These are phyloP conservation scores for Aporrectodea caliginosa DNA, from an alignment of 1,140 invertebrate genomes.

Conservation along the genomic window DNA sequence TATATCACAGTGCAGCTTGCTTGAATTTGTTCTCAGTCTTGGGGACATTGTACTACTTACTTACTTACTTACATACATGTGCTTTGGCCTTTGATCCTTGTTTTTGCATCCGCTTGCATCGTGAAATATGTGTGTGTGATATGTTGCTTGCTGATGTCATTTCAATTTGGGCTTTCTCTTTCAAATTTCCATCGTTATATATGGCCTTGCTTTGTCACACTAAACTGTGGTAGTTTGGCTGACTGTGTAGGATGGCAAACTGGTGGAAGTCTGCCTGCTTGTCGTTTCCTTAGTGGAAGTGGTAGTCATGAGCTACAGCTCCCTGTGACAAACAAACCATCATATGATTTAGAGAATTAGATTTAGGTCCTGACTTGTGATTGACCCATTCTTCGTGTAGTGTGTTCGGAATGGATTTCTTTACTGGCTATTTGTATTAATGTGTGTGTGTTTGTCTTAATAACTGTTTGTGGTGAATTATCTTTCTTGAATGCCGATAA, in stretches of 20 bases:
- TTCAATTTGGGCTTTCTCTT: background rate
- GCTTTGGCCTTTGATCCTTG: background rate
- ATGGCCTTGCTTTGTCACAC: background rate
- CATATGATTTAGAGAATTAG: too few species aligned
- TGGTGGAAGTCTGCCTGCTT: too few species aligned
- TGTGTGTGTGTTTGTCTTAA: background rate
- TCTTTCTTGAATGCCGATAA: background rate
- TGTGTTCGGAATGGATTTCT: background rate
- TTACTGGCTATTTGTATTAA: background rate
- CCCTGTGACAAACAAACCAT: too few species aligned
- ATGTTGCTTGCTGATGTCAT: background rate
- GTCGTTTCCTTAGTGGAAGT: too few species aligned
- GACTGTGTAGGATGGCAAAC: too few species aligned
- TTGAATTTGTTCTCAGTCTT: background rate
- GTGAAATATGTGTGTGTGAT: background rate
- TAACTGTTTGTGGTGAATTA: background rate
- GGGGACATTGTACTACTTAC: background rate
- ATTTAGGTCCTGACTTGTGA: too few species aligned
- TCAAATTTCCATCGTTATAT: background rate
- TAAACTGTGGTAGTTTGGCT: too few species aligned
- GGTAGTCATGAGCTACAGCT: too few species aligned
- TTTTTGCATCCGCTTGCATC: background rate
- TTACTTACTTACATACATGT: too few species aligned
- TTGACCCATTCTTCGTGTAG: background rate
- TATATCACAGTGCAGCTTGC: background rate